Base-by-base conservation (phyloP, 2,113 vertebrate species). In the Xiphophorus couchianus region DNA sequence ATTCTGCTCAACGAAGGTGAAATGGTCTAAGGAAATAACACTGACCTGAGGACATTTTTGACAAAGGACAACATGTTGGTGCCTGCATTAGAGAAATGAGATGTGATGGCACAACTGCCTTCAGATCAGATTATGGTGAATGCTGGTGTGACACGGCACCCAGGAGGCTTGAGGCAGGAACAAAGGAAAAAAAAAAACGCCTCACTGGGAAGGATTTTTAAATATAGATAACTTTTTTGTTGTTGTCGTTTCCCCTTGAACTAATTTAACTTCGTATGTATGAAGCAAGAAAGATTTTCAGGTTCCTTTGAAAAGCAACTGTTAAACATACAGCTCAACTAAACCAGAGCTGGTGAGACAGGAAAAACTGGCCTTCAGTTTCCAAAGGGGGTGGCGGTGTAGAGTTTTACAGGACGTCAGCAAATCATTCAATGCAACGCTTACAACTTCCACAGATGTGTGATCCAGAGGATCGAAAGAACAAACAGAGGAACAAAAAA, bases 281-380 rank as follows among this genome's bases (percentile, higher is more conserved):
- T 65, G 2, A 13, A 42, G 14, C 39, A 37, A 12, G 12, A 25
- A 37, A 48, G 42, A 15, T 37, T 66, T 13, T 28, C 14, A 17
- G 9, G 7, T 42, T 60, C 11, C 13, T 58, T 35, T 70, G 48
- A 62, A 28, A 62, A 30, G n/a, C 35, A 39, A 37, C 28, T 62
- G 54, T 44, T 44, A 28, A 33, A 19, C 25, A 10, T 37, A 31
- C 14, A 44, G 22, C 33, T 44, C 13, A 28, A 42, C 65, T 31
- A 37, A 61, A 29, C 35, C 60, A 60, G 13, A 75, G 29, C 66
- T 62, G 39, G 35, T 31, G 73, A 75, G 28, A 68, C 65, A 68
- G 28, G 51, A 66, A 75, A 60, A 67, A 75, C 33, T 61, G 25
- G 35, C 13, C 65, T 31, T 27, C 17, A 15, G 35, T 28, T 66